These are phyloP conservation scores for Lasaia peninsularis DNA, from an alignment of 1,140 invertebrate genomes.

Conservation along the genomic window DNA sequence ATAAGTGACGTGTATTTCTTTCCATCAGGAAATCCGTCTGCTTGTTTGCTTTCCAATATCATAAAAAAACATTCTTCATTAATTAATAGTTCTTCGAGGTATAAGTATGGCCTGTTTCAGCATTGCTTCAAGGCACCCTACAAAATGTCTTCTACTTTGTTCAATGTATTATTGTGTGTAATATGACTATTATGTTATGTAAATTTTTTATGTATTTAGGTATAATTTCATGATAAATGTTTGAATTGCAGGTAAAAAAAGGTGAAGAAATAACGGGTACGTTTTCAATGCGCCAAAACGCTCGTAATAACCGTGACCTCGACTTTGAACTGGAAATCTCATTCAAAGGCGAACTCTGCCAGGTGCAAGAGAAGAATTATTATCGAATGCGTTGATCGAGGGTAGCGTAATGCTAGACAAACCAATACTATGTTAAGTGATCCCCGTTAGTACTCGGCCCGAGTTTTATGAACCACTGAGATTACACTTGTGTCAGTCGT, in stretches of 20 bases:
- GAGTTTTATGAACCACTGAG: neutral
- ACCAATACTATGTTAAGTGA: neutral
- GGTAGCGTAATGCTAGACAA: neutral
- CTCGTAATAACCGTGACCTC: constrained; percentile 96
- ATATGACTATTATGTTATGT: too few species aligned
- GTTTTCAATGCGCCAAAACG: constrained; percentile 96
- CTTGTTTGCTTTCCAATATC: too few species aligned
- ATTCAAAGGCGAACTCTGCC: constrained; percentile 96
- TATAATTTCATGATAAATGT: too few species aligned
- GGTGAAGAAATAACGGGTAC: constrained; percentile 94
- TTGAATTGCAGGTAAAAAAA: constrained; percentile 83
- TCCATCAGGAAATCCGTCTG: too few species aligned
- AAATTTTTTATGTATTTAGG: too few species aligned
- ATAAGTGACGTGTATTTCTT: too few species aligned
- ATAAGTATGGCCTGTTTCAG: too few species aligned
- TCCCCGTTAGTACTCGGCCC: neutral
- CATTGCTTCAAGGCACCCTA: too few species aligned
- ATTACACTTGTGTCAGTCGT: neutral
- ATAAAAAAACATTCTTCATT: too few species aligned
- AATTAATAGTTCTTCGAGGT: too few species aligned
- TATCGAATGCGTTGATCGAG: constrained; percentile 96
- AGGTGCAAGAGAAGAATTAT: constrained; percentile 92
- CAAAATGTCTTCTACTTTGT: too few species aligned
- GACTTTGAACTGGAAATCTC: constrained; percentile 96
- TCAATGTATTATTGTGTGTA: too few species aligned